Percentiles rank a stretch among this genome's conserved stretches.
phyloP scores from a whole-genome alignment of 2,113 vertebrate species.

The Hylia prasina region DNA sequence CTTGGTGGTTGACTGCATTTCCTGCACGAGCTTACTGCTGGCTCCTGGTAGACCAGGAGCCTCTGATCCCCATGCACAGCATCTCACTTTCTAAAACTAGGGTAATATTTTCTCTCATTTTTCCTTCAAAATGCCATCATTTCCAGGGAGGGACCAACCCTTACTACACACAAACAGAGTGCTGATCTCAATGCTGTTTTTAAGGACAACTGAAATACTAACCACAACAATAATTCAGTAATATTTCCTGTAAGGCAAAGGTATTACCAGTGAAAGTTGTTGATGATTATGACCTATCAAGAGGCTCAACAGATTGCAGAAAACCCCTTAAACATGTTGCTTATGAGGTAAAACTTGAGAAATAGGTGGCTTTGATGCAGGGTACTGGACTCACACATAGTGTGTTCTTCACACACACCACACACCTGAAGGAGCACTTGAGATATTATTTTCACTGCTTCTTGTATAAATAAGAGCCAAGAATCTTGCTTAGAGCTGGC shows the following conservation, averaged over 20 bases:
- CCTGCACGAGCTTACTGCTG: neutral
- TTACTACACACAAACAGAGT: neutral
- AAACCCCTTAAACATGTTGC: neutral
- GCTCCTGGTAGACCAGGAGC: neutral
- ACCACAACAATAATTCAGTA: neutral
- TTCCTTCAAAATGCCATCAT: neutral
- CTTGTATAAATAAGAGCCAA: neutral
- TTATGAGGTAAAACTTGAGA: neutral
- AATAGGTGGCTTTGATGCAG: neutral
- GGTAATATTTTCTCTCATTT: neutral
- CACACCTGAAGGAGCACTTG: neutral
- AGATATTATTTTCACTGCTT: constrained; percentile 1
- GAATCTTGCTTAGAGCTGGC: neutral
- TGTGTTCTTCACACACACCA: neutral
- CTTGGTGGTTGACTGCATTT: neutral
- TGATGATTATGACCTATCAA: neutral
- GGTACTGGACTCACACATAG: neutral
- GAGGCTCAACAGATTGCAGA: neutral
- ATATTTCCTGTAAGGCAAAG: neutral
- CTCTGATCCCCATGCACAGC: too few relatives aligned
- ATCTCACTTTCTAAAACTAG: neutral
- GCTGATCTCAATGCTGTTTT: neutral
- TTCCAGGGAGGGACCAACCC: neutral
- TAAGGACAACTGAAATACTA: neutral
- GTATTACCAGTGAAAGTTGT: neutral